Evolutionary conservation across 2,113 vertebrate species (phyloP), one percentile per base, ranked within the genome.

Genomic region (Cichladusa arquata): DNA sequence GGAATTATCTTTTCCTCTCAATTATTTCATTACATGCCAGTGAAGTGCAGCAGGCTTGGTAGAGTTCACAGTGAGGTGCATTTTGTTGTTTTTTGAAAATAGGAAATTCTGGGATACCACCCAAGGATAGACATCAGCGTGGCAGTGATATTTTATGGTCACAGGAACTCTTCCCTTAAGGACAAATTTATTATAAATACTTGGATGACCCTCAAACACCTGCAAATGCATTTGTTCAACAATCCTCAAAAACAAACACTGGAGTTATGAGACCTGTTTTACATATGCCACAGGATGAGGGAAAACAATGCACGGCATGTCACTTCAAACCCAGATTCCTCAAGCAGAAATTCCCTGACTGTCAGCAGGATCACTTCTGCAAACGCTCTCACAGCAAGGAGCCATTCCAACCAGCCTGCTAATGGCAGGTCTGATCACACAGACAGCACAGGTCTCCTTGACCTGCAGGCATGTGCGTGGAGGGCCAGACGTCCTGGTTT

Each of bases 401-500:
- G 61, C 79, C 9, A 4, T 38, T 64, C 44, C 78, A 64, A 14
- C 6, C 11, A 44, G 79, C 3, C 72, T 2, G 5, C 58, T 60
- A 36, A 88, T 1, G 15, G 79, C 29, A 90, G 71, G 14, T 19
- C 58, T 44, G 79, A 77, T 69, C 66, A 62, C 58, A 53, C 54
- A 69, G 83, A 25, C 86, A 88, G 50, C 64, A 65, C 0, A 1
- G 40, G 17, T 80, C 80, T 83, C 86, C 64, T 71, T 20, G 26
- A 81, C 51, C 77, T 0, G 0, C 26, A 51, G 60, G 69, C 77
- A 81, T 0, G 3, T 34, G 56, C 0, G 0, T 44, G 40, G 57
- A 47, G 70, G 78, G 94, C 64, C 88, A 95, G 86, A 93, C 90
- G 88, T 83, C 86, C 91, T 60, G 56, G 51, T 86, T 88, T 86